Conservation (phyloP, 2,888 invertebrate species). For the Emmelina monodactyla region DNA sequence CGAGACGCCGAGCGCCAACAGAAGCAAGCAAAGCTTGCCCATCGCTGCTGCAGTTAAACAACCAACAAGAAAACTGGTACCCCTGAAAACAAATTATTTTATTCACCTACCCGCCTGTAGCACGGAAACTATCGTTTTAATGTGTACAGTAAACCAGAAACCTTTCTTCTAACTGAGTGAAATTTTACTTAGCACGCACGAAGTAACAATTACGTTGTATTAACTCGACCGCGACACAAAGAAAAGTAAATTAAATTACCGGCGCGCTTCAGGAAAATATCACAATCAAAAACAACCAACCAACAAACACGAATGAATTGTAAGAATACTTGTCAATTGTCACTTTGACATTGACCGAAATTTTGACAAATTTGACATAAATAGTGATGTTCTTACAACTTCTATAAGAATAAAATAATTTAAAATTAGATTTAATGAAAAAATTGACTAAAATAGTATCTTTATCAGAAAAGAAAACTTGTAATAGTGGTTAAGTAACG, state of each 20-base stretch:
- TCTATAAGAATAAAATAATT: too few species aligned
- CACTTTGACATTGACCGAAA: too few species aligned
- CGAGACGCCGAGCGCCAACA: constrained; percentile 30
- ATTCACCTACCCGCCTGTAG: not conserved
- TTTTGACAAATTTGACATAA: too few species aligned
- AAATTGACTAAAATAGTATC: too few species aligned
- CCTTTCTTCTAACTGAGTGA: not conserved
- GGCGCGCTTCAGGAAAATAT: constrained; percentile 3
- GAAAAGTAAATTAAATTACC: constrained; percentile 8
- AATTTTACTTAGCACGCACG: not conserved
- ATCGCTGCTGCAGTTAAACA: constrained; percentile 32
- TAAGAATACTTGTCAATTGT: too few species aligned
- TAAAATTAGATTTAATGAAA: too few species aligned
- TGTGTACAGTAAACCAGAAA: too few species aligned
- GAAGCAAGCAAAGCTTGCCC: constrained; percentile 27
- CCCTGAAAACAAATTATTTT: not conserved
- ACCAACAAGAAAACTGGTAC: not conserved
- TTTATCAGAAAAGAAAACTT: too few species aligned
- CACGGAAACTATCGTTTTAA: not conserved
- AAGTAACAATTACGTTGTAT: constrained; percentile 8
- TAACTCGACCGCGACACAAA: constrained; percentile 7
- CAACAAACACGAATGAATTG: too few species aligned
- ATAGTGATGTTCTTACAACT: too few species aligned
- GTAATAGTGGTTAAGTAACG: too few species aligned
- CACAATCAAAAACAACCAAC: too few species aligned